These are phyloP conservation scores for Bombyx huttoni DNA, from an alignment of 2,888 invertebrate species.

Conservation along the genomic window DNA sequence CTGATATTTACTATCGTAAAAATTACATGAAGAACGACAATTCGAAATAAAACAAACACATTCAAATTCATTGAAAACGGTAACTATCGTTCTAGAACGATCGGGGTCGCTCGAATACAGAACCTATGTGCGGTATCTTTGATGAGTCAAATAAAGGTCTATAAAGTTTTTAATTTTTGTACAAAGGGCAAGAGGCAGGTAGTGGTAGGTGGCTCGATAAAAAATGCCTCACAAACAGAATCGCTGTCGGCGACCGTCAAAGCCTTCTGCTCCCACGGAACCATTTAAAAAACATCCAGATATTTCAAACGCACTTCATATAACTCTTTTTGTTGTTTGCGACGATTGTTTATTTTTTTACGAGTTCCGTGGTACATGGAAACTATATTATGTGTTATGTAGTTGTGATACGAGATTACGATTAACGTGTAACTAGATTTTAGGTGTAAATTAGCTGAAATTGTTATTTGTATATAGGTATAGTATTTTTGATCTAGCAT, in stretches of 20 bases:
- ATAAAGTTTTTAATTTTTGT: conserved; percentile 52
- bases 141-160: conserved; percentile 39
- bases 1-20: no score
- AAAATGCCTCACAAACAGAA: conserved; percentile 47
- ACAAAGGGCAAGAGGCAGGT: conserved; percentile 49
- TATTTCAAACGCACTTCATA: conserved; percentile 35
- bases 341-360: conserved; percentile 21
- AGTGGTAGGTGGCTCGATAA: conserved; percentile 38
- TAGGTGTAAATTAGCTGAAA: no score
- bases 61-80: no score
- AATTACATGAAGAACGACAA: no score
- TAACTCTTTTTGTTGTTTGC: conserved; percentile 33
- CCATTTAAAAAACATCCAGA: conserved; percentile 52
- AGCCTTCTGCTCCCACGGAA: conserved; percentile 57
- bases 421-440: no score
- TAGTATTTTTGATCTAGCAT: no score
- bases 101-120: conserved; percentile 12
- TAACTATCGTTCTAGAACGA: neutral
- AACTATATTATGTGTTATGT: neutral
- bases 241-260: conserved; percentile 51
- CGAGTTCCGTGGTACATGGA: neutral
- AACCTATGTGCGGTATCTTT: conserved; percentile 35
- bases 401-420: no score
- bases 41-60: no score
- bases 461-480: no score